Evolutionary conservation across 2,888 invertebrate species (phyloP), one percentile per base, ranked within the genome.

Genomic region (Drosophila melanosoma): DNA sequence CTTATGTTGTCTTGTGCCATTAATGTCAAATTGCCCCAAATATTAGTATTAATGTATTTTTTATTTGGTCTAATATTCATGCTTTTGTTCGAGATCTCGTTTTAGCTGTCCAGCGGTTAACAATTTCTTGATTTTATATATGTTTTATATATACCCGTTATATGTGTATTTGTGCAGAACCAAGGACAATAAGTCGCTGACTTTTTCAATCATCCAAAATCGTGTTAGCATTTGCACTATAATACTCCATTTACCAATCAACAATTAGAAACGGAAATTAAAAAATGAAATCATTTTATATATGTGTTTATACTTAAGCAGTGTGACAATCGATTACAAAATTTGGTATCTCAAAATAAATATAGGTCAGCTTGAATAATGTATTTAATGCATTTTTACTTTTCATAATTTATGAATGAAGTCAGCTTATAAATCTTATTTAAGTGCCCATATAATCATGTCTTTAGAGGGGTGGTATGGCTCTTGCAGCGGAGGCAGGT

Each of bases 1-100:
- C 67, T 45, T 48, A 62, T 48, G 66, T 72, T 59, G 72, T 81
- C 76, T 88, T 79, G 69, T 81, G 86, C 72, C 86, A 87, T 88
- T 88, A 90, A 90, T 80, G 78, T 86, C 87, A 77, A 78, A 82
- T 90, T 88, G 84, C 82, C 89, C 80, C 82, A 83, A 74, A 90
- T 90, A 87, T 87, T 86, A 88, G 87, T 83, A 87, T 87, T 87
- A 87, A 87, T 87, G 87, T 61, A 69, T 78, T 87, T 89, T 87
- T 87, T 87, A 90, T 88, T 87, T 73, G 89, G 60, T 65, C 74
- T 72, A 59, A 70, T 80, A 53, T 58, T 64, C 62, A 49, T 68
- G 54, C 49, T 68, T 66, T 74, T 70, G 64, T 67, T 51, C 52
- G n/a, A 40, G 15, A 36, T 17, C 26, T 48, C 56, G 7, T 23